These are phyloP conservation scores for Dryoscopus gambensis DNA, from an alignment of 2,113 vertebrate species.

Conservation along the genomic window DNA sequence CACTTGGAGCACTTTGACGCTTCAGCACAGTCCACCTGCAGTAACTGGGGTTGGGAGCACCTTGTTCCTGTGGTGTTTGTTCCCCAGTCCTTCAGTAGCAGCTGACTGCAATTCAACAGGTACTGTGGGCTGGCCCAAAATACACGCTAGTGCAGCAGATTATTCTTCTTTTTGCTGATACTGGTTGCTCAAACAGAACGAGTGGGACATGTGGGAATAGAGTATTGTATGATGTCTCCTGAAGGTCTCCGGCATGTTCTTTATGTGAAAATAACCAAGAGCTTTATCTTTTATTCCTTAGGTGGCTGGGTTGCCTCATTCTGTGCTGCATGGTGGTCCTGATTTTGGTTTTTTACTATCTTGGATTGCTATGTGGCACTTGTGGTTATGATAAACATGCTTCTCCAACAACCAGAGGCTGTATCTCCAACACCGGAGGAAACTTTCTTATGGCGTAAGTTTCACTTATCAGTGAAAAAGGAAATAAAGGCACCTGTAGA, in stretches of 20 bases:
- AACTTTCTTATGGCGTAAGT: slow-evolving; percentile 96
- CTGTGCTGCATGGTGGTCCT: slow-evolving; percentile 88
- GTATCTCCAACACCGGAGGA: slow-evolving; percentile 92
- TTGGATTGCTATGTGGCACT: slow-evolving; percentile 88
- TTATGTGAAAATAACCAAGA: neutral
- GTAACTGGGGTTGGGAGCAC: neutral
- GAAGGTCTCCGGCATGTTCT: neutral
- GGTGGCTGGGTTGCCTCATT: slow-evolving; percentile 86
- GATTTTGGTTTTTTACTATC: slow-evolving; percentile 86
- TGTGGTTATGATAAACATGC: slow-evolving; percentile 85
- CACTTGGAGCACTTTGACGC: rapidly evolving
- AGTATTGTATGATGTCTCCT: neutral
- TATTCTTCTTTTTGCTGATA: neutral
- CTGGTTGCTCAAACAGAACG: neutral
- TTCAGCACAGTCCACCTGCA: neutral
- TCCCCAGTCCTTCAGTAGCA: neutral
- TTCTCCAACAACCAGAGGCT: slow-evolving; percentile 90
- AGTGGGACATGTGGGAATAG: neutral
- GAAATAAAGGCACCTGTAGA: neutral
- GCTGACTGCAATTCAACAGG: neutral
- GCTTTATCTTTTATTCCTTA: slow-evolving; percentile 36
- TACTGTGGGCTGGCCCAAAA: neutral
- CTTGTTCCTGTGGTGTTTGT: neutral
- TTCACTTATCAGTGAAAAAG: neutral
- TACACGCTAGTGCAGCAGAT: neutral